Conservation (phyloP, 2,797 vertebrate species). For the Poeciliopsis gracilis region DNA sequence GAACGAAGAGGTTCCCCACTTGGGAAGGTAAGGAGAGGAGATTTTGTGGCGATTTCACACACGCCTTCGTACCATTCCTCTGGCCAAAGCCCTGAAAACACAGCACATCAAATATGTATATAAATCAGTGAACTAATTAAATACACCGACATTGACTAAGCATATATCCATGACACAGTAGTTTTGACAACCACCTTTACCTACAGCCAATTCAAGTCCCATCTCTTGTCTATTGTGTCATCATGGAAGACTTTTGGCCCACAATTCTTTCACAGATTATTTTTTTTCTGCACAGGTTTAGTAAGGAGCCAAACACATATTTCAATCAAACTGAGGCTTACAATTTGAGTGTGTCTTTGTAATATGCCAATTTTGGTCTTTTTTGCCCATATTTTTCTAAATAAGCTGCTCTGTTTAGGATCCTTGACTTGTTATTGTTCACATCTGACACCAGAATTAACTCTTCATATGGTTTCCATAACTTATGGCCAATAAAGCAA, state of each 20-base stretch:
- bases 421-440: neutral
- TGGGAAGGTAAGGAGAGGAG: slow-evolving; percentile 94
- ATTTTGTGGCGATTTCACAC: slow-evolving; percentile 96
- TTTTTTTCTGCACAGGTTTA: neutral
- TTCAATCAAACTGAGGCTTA: neutral
- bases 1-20: slow-evolving; percentile 96
- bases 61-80: slow-evolving; percentile 99
- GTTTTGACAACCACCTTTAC: neutral
- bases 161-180: neutral
- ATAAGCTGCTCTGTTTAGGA: neutral
- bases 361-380: neutral
- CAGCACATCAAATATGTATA: neutral
- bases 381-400: neutral
- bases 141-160: neutral
- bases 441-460: neutral
- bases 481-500: neutral
- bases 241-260: neutral
- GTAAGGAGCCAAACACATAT: neutral
- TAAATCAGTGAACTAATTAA: neutral
- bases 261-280: neutral
- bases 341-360: neutral
- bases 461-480: neutral
- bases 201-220: no score
- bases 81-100: slow-evolving; percentile 91
- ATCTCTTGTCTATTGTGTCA: neutral